Percentiles rank a stretch among this genome's conserved stretches.
Conservation (phyloP, 1,140 invertebrate genomes). For the Atta colombica region DNA sequence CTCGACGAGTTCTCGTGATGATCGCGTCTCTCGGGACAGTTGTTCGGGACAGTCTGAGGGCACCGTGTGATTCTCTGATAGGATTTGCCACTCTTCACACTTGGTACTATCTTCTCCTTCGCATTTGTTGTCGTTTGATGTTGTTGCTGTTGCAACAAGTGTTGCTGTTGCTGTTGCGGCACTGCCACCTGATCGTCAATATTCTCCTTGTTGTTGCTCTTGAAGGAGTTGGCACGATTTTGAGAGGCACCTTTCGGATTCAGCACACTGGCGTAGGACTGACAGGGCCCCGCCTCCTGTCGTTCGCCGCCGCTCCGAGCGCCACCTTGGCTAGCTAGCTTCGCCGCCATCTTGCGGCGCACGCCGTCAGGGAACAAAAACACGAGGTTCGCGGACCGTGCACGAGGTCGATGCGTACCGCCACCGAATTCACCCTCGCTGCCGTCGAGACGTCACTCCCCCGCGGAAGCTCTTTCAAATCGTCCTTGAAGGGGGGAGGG, state of each 20-base stretch:
- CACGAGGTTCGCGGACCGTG: conserved; percentile 73
- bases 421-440: conserved; percentile 16
- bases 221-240: conserved; percentile 57
- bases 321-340: conserved; percentile 76
- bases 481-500: neutral
- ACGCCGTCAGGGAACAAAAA: conserved; percentile 72
- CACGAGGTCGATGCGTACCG: conserved; percentile 59
- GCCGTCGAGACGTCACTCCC: neutral
- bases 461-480: neutral
- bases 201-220: conserved; percentile 87
- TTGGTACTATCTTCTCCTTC: conserved; percentile 48
- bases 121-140: conserved; percentile 45
- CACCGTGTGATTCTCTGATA: conserved; percentile 69
- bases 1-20: neutral
- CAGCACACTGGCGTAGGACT: conserved; percentile 86
- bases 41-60: conserved; percentile 6
- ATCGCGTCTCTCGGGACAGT: conserved; percentile 15
- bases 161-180: conserved; percentile 22
- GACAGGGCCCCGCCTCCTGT: conserved; percentile 78
- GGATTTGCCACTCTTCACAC: conserved; percentile 68
- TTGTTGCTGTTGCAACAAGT: neutral
- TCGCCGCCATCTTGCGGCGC: conserved; percentile 82
- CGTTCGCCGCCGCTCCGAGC: conserved; percentile 77
- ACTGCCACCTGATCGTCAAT: conserved; percentile 74
- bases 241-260: conserved; percentile 81